Conservation (phyloP, 2,113 vertebrate genomes). For the Cephalopterus ornatus region DNA sequence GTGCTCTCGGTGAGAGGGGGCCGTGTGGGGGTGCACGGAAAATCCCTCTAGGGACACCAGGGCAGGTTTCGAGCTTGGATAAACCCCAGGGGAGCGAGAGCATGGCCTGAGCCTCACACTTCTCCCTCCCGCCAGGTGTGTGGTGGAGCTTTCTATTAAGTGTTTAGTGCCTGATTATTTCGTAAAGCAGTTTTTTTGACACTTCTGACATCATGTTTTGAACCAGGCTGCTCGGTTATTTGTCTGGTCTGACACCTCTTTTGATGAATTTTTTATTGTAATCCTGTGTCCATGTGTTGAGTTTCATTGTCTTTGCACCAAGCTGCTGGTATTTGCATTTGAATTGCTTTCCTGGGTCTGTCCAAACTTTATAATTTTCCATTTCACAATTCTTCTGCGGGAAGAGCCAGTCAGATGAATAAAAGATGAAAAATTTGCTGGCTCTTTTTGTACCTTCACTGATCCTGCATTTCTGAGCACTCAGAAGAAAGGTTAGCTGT, state of each 20-base stretch:
- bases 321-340: conserved; percentile 51
- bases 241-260: neutral
- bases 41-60: neutral
- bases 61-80: neutral
- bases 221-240: neutral
- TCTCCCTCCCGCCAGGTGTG: neutral
- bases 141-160: neutral
- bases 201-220: neutral
- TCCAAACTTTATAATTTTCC: conserved; percentile 28
- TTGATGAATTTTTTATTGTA: neutral
- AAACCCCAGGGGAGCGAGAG: neutral
- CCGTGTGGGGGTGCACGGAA: rapidly evolving
- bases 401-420: conserved; percentile 29
- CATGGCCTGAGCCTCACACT: neutral
- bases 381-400: neutral
- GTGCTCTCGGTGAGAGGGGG: neutral
- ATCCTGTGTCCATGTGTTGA: neutral
- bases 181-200: neutral
- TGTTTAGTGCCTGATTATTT: neutral
- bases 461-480: neutral
- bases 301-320: neutral
- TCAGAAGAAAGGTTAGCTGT: neutral
- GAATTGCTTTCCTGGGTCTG: conserved; percentile 32
- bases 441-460: neutral
- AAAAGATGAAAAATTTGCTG: conserved; percentile 53